These are phyloP conservation scores for Bradynema listronoti DNA, from an alignment of 1,140 invertebrate species.

Conservation along the genomic window DNA sequence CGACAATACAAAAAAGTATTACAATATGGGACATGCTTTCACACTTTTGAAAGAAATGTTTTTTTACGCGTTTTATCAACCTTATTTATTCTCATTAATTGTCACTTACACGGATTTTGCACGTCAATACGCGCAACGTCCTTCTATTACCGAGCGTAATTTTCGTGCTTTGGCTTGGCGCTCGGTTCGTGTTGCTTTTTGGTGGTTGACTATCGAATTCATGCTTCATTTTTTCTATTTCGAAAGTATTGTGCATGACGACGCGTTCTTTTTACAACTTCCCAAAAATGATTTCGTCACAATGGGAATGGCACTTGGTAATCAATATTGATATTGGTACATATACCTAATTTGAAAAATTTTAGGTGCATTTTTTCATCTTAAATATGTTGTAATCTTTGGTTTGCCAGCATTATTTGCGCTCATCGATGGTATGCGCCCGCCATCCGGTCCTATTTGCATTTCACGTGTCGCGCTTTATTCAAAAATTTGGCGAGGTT, in stretches of 20 bases:
- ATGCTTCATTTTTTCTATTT: slow-evolving; percentile 56
- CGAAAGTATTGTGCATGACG: slow-evolving; percentile 46
- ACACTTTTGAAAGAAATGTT: slow-evolving; percentile 37
- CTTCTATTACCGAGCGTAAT: slow-evolving; percentile 15
- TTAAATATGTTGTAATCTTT: slow-evolving; percentile 58
- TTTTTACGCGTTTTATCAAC: slow-evolving; percentile 49
- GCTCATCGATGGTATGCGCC: slow-evolving; percentile 50
- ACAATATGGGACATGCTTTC: slow-evolving; percentile 17
- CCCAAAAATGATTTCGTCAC: slow-evolving; percentile 54
- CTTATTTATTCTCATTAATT: slow-evolving; percentile 53
- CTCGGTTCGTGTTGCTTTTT: slow-evolving; percentile 44
- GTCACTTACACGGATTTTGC: slow-evolving; percentile 56
- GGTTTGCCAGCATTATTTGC: slow-evolving; percentile 54
- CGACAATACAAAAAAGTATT: slow-evolving; percentile 34
- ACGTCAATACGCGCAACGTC: slow-evolving; percentile 40
- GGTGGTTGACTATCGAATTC: slow-evolving; percentile 48
- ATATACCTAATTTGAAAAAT: not conserved
- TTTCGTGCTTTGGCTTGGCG: slow-evolving; percentile 32
- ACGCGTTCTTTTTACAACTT: slow-evolving; percentile 35
- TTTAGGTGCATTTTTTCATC: slow-evolving; percentile 52
- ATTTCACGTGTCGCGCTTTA: slow-evolving; percentile 50
- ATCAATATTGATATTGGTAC: not conserved
- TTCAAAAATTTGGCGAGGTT: slow-evolving; percentile 56
- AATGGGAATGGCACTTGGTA: slow-evolving; percentile 57
- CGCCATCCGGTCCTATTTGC: slow-evolving; percentile 52